Evolutionary conservation across 2,888 invertebrate species (phyloP).

Genomic region (Drosophila incognita): DNA sequence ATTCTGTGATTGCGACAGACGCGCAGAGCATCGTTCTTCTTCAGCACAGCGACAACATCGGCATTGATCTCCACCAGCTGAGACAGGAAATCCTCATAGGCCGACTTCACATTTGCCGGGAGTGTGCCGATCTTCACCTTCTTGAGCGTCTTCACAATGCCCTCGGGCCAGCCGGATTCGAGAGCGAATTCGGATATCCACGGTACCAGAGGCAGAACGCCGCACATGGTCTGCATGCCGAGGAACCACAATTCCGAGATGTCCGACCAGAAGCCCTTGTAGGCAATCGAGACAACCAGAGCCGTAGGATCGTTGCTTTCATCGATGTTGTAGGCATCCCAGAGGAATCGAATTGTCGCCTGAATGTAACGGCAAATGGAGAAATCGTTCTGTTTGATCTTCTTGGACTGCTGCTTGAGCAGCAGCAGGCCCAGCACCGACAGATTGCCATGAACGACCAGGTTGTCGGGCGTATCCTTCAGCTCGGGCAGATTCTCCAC

Average conservation of each 20-base stretch:
- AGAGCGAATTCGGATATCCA: conserved; percentile 96
- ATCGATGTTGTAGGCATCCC: conserved; percentile 96
- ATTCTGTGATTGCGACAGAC: conserved; percentile 94
- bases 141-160: conserved; percentile 92
- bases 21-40: conserved; percentile 92
- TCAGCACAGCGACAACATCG: conserved; percentile 90
- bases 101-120: conserved; percentile 93
- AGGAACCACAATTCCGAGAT: conserved; percentile 96
- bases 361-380: conserved; percentile 95
- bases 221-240: conserved; percentile 96
- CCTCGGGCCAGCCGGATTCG: conserved; percentile 97
- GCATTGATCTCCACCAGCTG: conserved; percentile 93
- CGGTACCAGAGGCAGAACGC: conserved; percentile 91
- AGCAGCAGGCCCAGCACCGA: conserved; percentile 93
- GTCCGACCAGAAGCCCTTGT: conserved; percentile 95
- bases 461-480: conserved; percentile 92
- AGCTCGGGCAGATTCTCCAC: conserved; percentile 94
- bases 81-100: conserved; percentile 95
- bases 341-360: conserved; percentile 94
- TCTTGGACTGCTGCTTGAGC: conserved; percentile 92
- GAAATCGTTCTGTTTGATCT: conserved; percentile 94
- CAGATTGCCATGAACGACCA: conserved; percentile 93
- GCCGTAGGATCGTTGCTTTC: conserved; percentile 93
- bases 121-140: conserved; percentile 93
- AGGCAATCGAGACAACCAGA: conserved; percentile 93